Evolutionary conservation across 2,888 invertebrate genomes (phyloP).

Genomic region (Xanthorhoe designata): DNA sequence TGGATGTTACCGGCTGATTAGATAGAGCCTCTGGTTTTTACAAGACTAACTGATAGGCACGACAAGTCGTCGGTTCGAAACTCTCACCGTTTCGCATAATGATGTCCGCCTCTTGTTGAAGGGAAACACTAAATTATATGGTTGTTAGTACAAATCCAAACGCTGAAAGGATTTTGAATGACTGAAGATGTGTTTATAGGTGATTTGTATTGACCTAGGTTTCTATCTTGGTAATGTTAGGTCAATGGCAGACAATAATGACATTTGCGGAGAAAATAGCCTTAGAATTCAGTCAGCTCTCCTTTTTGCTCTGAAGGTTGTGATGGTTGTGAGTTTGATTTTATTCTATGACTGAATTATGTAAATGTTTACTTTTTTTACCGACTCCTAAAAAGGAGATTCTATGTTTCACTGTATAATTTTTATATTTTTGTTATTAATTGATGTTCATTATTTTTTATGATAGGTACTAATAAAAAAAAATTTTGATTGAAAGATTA

Average conservation of each 20-base stretch:
- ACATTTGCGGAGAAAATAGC: conserved; percentile 1
- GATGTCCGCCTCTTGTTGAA: conserved; percentile 14
- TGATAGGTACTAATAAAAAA: too few species aligned
- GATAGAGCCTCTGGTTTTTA: too few species aligned
- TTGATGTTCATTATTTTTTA: too few species aligned
- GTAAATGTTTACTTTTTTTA: too few species aligned
- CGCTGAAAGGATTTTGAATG: background rate
- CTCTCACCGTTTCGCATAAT: conserved; percentile 10
- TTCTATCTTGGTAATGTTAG: conserved; percentile 1
- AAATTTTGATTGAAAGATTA: too few species aligned
- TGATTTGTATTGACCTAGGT: conserved; percentile 8
- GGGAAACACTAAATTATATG: conserved; percentile 2
- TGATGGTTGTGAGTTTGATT: background rate
- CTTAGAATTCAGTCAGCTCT: background rate
- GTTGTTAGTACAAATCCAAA: background rate
- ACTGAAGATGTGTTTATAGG: background rate
- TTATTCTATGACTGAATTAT: background rate
- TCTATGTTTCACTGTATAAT: too few species aligned
- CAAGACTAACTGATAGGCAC: too few species aligned
- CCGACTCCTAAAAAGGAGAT: too few species aligned
- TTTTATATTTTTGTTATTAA: too few species aligned
- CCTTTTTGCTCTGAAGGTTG: background rate
- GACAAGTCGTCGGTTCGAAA: conserved; percentile 3
- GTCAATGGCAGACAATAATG: background rate
- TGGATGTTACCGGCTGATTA: too few species aligned